A percentile compares a stretch with the other conserved stretches of the same genome.
Conservation (phyloP, 2,888 invertebrate genomes). For the Anthophora plumipes region DNA sequence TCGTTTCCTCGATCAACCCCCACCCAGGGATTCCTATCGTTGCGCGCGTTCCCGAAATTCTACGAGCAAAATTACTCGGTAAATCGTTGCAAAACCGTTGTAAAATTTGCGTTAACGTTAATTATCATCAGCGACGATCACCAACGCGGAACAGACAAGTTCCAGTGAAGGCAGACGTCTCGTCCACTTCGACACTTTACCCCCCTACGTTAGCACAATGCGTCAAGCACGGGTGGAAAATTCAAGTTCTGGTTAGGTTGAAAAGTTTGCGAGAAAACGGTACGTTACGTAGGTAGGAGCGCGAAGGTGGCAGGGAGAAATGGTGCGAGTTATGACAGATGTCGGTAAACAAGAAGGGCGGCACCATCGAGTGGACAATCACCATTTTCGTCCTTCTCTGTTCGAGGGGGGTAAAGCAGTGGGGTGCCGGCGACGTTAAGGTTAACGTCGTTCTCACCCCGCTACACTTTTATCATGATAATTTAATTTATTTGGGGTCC, state of each 20-base stretch:
- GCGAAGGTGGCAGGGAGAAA: slow-evolving; percentile 38
- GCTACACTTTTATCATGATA: slow-evolving; percentile 81
- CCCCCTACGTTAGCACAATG: too few species aligned
- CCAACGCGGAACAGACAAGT: too few species aligned
- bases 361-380: slow-evolving; percentile 83
- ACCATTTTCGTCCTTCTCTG: slow-evolving; percentile 77
- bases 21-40: slow-evolving; percentile 56
- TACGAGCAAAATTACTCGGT: too few species aligned
- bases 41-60: slow-evolving; percentile 24
- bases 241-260: neutral
- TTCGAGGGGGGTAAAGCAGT: slow-evolving; percentile 38
- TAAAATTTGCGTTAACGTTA: too few species aligned
- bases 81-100: too few species aligned
- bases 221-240: neutral
- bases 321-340: slow-evolving; percentile 82
- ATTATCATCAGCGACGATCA: too few species aligned
- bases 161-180: too few species aligned
- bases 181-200: too few species aligned
- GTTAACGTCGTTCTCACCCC: slow-evolving; percentile 63
- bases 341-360: slow-evolving; percentile 83
- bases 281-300: neutral
- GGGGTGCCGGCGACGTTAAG: slow-evolving; percentile 59
- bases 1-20: slow-evolving; percentile 37
- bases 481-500: slow-evolving; percentile 83
- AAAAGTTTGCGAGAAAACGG: slow-evolving; percentile 19